Evolutionary conservation across 2,113 vertebrate species (phyloP).

Genomic region (Todiramphus saurophagus): DNA sequence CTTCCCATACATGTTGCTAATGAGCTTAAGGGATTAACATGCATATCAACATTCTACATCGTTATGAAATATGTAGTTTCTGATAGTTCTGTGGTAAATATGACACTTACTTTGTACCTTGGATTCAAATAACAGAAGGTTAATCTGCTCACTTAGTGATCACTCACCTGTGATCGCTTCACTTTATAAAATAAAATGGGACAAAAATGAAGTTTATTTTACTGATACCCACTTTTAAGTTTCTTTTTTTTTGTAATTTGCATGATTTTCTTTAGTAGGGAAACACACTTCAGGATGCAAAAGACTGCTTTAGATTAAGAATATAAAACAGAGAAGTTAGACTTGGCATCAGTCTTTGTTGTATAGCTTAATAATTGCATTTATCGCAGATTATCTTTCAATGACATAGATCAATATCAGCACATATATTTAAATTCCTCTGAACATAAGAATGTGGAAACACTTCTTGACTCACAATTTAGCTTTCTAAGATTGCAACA

Average conservation of each 20-base stretch:
- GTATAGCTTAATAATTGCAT: background rate
- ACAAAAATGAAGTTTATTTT: background rate
- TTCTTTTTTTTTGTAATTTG: background rate
- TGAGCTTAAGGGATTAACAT: background rate
- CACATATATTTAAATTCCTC: background rate
- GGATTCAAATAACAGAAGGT: background rate
- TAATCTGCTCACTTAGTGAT: background rate
- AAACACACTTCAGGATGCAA: background rate
- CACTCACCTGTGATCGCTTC: background rate
- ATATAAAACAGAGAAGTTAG: background rate
- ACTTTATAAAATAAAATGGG: background rate
- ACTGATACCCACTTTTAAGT: background rate
- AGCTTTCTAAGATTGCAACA: background rate
- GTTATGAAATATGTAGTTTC: background rate
- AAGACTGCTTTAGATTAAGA: background rate
- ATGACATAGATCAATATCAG: background rate
- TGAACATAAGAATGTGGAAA: background rate
- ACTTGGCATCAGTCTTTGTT: background rate
- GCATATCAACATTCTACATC: background rate
- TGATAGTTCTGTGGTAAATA: background rate
- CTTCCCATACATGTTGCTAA: background rate
- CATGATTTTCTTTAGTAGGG: background rate
- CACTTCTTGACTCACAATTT: background rate
- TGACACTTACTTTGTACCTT: background rate
- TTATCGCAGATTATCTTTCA: background rate